These are phyloP conservation scores for Eudemis profundana DNA, from an alignment of 2,888 invertebrate genomes.

Conservation along the genomic window DNA sequence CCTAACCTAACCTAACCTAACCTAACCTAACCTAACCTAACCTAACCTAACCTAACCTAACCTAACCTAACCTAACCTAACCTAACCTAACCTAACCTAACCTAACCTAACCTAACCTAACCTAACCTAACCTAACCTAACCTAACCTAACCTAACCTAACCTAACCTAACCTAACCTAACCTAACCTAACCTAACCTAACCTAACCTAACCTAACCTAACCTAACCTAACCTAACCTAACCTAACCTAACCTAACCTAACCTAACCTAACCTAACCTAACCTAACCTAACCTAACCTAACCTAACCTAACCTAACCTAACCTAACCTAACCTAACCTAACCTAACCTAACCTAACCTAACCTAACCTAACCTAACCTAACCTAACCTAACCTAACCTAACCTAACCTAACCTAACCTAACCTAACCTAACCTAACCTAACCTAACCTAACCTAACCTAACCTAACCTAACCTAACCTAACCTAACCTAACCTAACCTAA, in stretches of 20 bases:
- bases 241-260: constrained; percentile 14
- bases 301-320: constrained; percentile 14
- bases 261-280: constrained; percentile 14
- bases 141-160: constrained; percentile 39
- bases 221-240: constrained; percentile 14
- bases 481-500: constrained; percentile 14
- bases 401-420: constrained; percentile 14
- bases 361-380: constrained; percentile 14
- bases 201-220: constrained; percentile 14
- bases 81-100: constrained; percentile 43
- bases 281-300: constrained; percentile 14
- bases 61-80: constrained; percentile 46
- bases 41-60: constrained; percentile 47
- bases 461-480: constrained; percentile 14
- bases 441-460: constrained; percentile 14
- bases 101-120: constrained; percentile 43
- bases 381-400: constrained; percentile 14
- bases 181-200: constrained; percentile 11
- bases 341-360: constrained; percentile 14
- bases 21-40: constrained; percentile 48
- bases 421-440: constrained; percentile 14
- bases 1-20: constrained; percentile 44
- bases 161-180: constrained; percentile 32
- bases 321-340: constrained; percentile 14
- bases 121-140: constrained; percentile 42